Evolutionary conservation across 2,797 vertebrate genomes (phyloP).

Genomic region (Anas acuta): DNA sequence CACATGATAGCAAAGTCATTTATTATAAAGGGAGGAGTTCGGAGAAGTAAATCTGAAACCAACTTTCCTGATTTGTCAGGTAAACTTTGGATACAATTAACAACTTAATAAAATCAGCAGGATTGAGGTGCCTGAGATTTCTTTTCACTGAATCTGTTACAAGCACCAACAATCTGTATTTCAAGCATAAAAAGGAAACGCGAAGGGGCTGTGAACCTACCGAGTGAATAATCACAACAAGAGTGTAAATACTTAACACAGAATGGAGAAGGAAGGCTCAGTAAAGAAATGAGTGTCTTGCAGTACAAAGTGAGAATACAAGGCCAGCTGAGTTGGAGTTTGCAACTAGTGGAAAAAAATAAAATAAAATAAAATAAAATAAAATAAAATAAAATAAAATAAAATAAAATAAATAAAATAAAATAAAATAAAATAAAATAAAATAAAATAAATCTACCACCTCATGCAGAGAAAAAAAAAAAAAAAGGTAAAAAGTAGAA

Average conservation of each 20-base stretch:
- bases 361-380: too few species aligned
- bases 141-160: not conserved
- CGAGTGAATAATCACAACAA: not conserved
- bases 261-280: not conserved
- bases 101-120: not conserved
- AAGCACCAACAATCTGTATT: not conserved
- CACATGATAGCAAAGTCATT: not conserved
- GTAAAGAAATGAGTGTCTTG: too few species aligned
- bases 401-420: too few species aligned
- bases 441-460: not conserved
- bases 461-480: accelerated
- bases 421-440: too few species aligned
- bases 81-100: too few species aligned
- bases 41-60: not conserved
- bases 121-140: not conserved
- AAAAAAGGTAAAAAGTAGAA: not conserved
- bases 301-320: not conserved
- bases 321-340: not conserved
- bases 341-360: not conserved
- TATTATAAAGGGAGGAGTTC: not conserved
- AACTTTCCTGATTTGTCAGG: not conserved
- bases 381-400: not conserved
- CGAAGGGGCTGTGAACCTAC: not conserved
- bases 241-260: too few species aligned
- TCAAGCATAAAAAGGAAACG: not conserved